phyloP scores from a whole-genome alignment of 2,888 invertebrate genomes.

The Idaea biselata region DNA sequence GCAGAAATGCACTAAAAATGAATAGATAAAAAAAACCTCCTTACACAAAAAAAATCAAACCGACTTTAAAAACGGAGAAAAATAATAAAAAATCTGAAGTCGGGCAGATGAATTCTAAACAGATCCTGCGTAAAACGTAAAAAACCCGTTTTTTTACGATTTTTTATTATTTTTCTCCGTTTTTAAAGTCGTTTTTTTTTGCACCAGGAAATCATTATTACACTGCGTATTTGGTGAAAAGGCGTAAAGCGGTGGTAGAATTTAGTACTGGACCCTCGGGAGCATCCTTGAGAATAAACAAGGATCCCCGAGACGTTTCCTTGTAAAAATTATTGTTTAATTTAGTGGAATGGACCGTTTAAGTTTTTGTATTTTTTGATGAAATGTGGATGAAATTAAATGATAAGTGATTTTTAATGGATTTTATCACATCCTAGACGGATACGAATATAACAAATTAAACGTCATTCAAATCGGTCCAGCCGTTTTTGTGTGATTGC shows the following conservation, averaged over 20 bases:
- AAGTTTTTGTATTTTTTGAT: neutral
- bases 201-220: neutral
- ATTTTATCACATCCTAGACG: neutral
- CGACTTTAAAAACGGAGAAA: too few relatives aligned
- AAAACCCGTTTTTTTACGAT: too few relatives aligned
- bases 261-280: neutral
- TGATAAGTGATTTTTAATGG: neutral
- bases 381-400: neutral
- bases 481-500: too few relatives aligned
- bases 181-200: too few relatives aligned
- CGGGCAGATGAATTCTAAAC: too few relatives aligned
- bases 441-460: neutral
- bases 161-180: too few relatives aligned
- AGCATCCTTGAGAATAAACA: neutral
- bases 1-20: too few relatives aligned
- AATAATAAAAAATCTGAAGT: too few relatives aligned
- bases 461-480: too few relatives aligned
- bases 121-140: too few relatives aligned
- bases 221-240: neutral
- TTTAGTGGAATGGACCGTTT: constrained; percentile 1
- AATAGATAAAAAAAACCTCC: too few relatives aligned
- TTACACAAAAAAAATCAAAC: too few relatives aligned
- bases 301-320: neutral
- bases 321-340: neutral
- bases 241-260: neutral